Percentiles rank a stretch among this genome's conserved stretches.
Conservation (phyloP, 2,888 invertebrate genomes). For the Leucania comma region DNA sequence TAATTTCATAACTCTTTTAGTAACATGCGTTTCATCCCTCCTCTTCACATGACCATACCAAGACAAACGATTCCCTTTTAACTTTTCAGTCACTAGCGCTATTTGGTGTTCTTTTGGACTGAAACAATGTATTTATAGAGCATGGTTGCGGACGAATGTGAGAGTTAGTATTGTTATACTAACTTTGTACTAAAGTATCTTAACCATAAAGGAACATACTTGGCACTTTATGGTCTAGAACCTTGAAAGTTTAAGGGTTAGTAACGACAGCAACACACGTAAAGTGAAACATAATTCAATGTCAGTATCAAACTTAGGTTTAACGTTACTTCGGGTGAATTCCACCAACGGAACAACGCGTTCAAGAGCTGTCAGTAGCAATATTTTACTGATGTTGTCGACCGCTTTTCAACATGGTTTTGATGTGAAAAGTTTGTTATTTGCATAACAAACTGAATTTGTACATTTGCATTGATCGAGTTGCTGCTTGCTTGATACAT, state of each 20-base stretch:
- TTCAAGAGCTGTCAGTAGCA: not conserved
- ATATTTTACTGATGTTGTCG: not conserved
- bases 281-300: not conserved
- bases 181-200: no score
- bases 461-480: not conserved
- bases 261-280: no score
- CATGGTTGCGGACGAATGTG: not conserved
- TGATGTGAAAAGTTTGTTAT: slow-evolving; percentile 1
- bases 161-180: no score
- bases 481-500: not conserved
- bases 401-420: not conserved
- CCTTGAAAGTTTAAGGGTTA: slow-evolving; percentile 3
- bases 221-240: not conserved
- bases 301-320: not conserved
- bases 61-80: no score
- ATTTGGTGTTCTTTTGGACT: no score
- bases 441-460: not conserved
- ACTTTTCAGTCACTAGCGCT: no score
- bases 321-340: not conserved
- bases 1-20: no score
- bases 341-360: not conserved
- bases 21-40: no score
- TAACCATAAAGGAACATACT: no score
- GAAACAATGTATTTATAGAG: slow-evolving; percentile 12
- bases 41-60: no score